phyloP scores from a whole-genome alignment of 2,888 invertebrate genomes.

The Cenopis cana region DNA sequence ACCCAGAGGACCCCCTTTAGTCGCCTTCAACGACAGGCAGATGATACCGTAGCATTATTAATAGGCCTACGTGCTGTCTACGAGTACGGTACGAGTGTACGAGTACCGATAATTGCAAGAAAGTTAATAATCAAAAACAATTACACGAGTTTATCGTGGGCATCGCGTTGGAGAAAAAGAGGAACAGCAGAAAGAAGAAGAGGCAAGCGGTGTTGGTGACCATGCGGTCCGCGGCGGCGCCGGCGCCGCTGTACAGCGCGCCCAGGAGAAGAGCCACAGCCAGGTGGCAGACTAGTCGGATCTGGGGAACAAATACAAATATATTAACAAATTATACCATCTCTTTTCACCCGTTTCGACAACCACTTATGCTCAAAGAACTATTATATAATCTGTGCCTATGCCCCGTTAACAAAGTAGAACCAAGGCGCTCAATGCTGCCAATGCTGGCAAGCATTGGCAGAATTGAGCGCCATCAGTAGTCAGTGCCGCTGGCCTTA shows the following conservation, averaged over 20 bases:
- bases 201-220: conserved; percentile 84
- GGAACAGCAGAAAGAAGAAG: conserved; percentile 86
- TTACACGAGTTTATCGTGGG: conserved; percentile 87
- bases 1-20: too few species aligned
- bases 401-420: too few species aligned
- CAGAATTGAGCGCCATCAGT: too few species aligned
- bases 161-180: conserved; percentile 87
- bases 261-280: conserved; percentile 84
- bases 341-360: not conserved
- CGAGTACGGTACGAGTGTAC: too few species aligned
- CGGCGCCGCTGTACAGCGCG: conserved; percentile 84
- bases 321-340: not conserved
- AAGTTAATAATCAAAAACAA: conserved; percentile 57
- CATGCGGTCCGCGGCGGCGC: conserved; percentile 81
- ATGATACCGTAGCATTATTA: too few species aligned
- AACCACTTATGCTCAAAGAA: not conserved
- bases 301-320: conserved; percentile 55
- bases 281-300: conserved; percentile 81
- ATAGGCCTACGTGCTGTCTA: too few species aligned
- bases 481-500: too few species aligned
- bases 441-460: too few species aligned
- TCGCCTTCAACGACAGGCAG: too few species aligned
- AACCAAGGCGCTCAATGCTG: too few species aligned
- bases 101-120: not conserved
- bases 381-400: too few species aligned